Base-by-base conservation (phyloP, 2,113 vertebrate genomes). In the Chlorocebus sabaeus region DNA sequence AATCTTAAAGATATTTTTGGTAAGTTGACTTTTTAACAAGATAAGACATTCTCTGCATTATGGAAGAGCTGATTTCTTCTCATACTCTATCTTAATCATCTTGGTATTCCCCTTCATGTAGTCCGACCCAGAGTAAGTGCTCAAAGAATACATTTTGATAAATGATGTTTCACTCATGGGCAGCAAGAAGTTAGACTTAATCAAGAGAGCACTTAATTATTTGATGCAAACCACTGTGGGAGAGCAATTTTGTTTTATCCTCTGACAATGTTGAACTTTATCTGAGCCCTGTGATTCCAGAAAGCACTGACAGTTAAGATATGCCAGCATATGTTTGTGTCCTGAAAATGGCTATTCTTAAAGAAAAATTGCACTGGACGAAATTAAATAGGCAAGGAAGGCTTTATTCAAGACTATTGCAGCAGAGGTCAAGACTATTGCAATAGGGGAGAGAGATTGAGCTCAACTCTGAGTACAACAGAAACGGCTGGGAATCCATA, bases 1-100 rank as follows among this genome's bases (percentile, higher is more conserved):
- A 91, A 89, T 93, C 45, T 72, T 80, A 94, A 89, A 67, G 81
- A 73, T 70, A 72, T 72, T 97, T 97, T 93, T 78, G 57, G 40
- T 70, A 75, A 57, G 91, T 68, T 82, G 83, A 57, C 12, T 92
- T 94, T 97, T 61, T 79, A 64, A 43, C 22, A 68, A 92, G 80
- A 52, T 35, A 85, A 85, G 89, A 75, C 43, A 27, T 80, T 85
- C 76, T 92, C 20, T 67, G 18, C 17, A 25, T 61, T 48, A 18
- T 38, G 9, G 61, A 72, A 57, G 64, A 45, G 18, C 32, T 78
- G 59, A 75, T 86, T 97, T 90, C 38, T 27, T 96, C 67, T 95
- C 48, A 25, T 10, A 84, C 5, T 3, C 23, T 92, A 10, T 84
- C n/a, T n/a, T 92, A 73, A 90, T 70, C 30, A 38, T 72, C 61